Base-by-base conservation (phyloP, 2,888 invertebrate species). In the Gortyna flavago region DNA sequence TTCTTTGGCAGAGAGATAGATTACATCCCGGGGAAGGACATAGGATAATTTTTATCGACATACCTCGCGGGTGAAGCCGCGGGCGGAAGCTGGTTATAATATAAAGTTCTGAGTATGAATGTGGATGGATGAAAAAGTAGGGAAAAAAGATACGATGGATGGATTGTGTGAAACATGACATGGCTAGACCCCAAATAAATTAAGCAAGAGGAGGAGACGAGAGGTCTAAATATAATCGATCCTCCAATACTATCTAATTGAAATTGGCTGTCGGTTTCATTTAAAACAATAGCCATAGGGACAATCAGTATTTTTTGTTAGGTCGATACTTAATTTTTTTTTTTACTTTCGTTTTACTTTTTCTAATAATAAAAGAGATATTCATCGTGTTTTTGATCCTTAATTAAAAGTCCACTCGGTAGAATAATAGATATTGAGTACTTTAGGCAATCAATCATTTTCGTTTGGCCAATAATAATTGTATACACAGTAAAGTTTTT, bases 401-500 rank as follows among this genome's bases (percentile, higher is more conserved):
- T 75, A 54, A 71, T 66, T 72, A 69, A 75, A 79, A 38, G 32
- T 29, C 29, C 29, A 41, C 5, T 29, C 25, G 16, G 5, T 59
- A 69, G 38, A 87, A 88, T 85, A 85, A 41, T 38, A 54, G 25
- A 38, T 38, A 91, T 89, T 86, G 85, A 85, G 84, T 86, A 85
- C 82, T 83, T 87, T 81, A 79, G 64, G 62, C 80, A 72, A 89
- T 91, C 89, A 87, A 89, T 92, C 89, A 90, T 86, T 77, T 75
- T 35, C 18, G 29, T 85, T 85, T 6, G 13, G 44, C 29, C 44
- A 74, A 54, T 64, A 65, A 68, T 64, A 64, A 68, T 44, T 64
- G 59, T 44, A 44, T 13, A 44, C 44, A 44, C n/a, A n/a, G n/a
- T n/a, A n/a, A n/a, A n/a, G n/a, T n/a, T n/a, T n/a, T n/a, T n/a